phyloP scores from a whole-genome alignment of 2,888 invertebrate genomes.

The Lasioglossum malachurum region DNA sequence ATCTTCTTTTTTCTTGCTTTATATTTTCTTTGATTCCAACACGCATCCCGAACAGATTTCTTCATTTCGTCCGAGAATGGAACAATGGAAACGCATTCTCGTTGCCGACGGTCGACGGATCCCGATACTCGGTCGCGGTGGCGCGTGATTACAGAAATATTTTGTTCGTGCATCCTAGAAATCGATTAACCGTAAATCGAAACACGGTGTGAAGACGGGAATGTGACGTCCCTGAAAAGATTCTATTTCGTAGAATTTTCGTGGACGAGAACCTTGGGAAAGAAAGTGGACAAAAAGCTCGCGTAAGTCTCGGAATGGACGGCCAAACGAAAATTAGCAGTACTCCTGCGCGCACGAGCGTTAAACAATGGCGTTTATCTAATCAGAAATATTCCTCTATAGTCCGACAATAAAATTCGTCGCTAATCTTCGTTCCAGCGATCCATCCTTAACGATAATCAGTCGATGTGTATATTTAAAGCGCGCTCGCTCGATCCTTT shows the following conservation, averaged over 20 bases:
- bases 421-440: conserved; percentile 67
- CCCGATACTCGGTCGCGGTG: conserved; percentile 64
- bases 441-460: conserved; percentile 69
- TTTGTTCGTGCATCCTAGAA: conserved; percentile 54
- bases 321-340: conserved; percentile 67
- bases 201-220: conserved; percentile 38
- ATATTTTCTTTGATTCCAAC: background rate
- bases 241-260: background rate
- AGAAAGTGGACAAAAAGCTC: conserved; percentile 40
- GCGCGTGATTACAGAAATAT: conserved; percentile 64
- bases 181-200: conserved; percentile 51
- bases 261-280: conserved; percentile 38
- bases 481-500: conserved; percentile 47
- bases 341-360: conserved; percentile 5
- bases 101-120: conserved; percentile 49
- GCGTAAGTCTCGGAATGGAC: conserved; percentile 61
- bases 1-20: background rate
- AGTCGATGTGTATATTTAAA: conserved; percentile 68
- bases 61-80: background rate
- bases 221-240: background rate
- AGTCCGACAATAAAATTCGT: conserved; percentile 47
- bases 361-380: conserved; percentile 37
- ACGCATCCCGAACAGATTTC: background rate
- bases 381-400: conserved; percentile 45
- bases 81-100: background rate